Evolutionary conservation across 2,797 vertebrate genomes (phyloP), one percentile per base, ranked within the genome.

Genomic region (Prunella strophiata): DNA sequence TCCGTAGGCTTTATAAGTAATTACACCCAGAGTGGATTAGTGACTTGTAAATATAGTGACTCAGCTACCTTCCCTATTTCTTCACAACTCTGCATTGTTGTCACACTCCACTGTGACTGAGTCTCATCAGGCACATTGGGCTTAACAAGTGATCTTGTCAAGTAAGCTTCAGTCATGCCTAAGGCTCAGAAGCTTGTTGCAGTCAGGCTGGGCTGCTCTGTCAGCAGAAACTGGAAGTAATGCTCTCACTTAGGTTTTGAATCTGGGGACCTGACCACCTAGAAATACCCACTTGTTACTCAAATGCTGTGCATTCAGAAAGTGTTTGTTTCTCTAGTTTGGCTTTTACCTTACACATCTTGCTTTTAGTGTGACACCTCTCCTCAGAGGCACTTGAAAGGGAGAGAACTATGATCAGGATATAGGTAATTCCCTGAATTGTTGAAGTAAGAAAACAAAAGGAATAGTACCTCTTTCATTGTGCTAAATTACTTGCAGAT

Each of bases 181-280:
- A 57, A 88, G 89, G 85, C 88, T 94, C 71, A 75, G 76, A 73
- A 32, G 67, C 81, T 85, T 29, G 36, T 34, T 73, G 61, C 71
- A 72, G 65, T 94, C 96, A 96, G 47, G 17, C 29, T 40, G 11
- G 50, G 58, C 32, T 95, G 93, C 89, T 84, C 61, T 88, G 83
- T 96, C 96, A 98, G 96, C 96, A 93, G 38, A 83, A 84, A 68
- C 43, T 40, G 19, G 5, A 43, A 94, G 14, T 78, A 86, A 87
- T 88, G 13, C 52, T 85, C 66, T 93, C 84, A 57, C 8, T 94
- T 90, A 54, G 38, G 27, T 73, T 88, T 84, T 74, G 51, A 91
- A 87, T 91, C 75, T 91, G 45, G 45, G 54, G 72, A 76, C 57
- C 59, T 6, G 7, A 58, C 42, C 96, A 57, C 79, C 29, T 72